A percentile compares a stretch with the other conserved stretches of the same genome.
These are phyloP conservation scores for Physella acuta DNA, from an alignment of 1,140 invertebrate species.

Conservation along the genomic window DNA sequence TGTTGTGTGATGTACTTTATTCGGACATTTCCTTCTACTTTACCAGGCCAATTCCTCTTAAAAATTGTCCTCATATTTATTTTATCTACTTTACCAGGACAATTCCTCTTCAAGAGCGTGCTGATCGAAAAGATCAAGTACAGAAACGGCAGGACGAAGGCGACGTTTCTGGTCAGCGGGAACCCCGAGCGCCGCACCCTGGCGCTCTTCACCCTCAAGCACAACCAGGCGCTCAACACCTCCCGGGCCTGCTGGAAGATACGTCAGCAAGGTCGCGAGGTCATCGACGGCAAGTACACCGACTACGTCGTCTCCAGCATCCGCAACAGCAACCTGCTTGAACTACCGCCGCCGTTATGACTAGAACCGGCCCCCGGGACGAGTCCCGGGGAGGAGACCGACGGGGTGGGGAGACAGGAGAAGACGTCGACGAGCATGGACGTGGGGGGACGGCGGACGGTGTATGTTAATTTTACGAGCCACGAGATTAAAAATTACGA, in stretches of 20 bases:
- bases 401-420: not conserved
- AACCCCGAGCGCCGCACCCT: not conserved
- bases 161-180: not conserved
- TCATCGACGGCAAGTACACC: conserved; percentile 19
- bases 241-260: conserved; percentile 17
- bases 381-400: too few species aligned
- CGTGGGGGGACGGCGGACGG: not conserved
- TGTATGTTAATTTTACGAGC: too few species aligned
- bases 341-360: conserved; percentile 19
- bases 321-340: conserved; percentile 7
- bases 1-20: too few species aligned
- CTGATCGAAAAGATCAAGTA: not conserved
- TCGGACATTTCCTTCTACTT: too few species aligned
- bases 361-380: conserved; percentile 1
- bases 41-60: not conserved
- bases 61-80: not conserved
- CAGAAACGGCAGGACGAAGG: conserved; percentile 13
- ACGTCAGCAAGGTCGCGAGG: conserved; percentile 19
- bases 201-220: conserved; percentile 2
- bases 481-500: too few species aligned
- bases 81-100: conserved; percentile 17
- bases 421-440: not conserved
- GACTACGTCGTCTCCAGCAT: conserved; percentile 20
- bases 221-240: conserved; percentile 16
- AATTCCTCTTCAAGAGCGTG: conserved; percentile 26